phyloP scores from a whole-genome alignment of 1,140 invertebrate species.

The Maconellicoccus hirsutus region DNA sequence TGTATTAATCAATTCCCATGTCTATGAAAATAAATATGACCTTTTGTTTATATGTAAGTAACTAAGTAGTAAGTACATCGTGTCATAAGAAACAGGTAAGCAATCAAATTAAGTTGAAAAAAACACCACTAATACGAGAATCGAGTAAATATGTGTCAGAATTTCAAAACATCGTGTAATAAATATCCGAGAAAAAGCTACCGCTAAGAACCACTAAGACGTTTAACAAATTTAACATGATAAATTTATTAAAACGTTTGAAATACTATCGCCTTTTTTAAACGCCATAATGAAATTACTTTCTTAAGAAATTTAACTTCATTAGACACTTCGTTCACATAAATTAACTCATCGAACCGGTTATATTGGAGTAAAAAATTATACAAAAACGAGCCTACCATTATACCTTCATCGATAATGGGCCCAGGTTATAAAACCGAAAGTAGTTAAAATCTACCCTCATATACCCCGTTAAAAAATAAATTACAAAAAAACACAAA shows the following conservation, averaged over 20 bases:
- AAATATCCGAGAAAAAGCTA: not conserved
- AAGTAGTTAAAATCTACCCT: not conserved
- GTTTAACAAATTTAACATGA: not conserved
- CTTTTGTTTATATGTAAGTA: too few species aligned
- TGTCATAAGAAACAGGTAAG: too few species aligned
- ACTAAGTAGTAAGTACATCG: too few species aligned
- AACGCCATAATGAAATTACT: not conserved
- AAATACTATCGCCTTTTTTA: not conserved
- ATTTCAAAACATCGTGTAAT: not conserved
- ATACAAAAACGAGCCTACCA: not conserved
- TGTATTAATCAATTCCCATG: slow-evolving; percentile 90
- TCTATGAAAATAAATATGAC: slow-evolving; percentile 50
- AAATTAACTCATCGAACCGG: slow-evolving; percentile 1
- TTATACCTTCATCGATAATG: not conserved
- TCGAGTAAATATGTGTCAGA: not conserved
- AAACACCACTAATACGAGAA: not conserved
- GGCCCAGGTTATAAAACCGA: not conserved
- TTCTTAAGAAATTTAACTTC: not conserved
- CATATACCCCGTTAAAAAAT: not conserved
- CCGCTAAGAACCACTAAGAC: not conserved
- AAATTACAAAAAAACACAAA: not conserved
- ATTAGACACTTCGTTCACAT: not conserved
- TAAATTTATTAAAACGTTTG: not conserved
- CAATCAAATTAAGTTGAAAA: not conserved
- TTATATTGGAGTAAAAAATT: not conserved